Conservation (phyloP, 2,888 invertebrate species). For the Patella pellucida region DNA sequence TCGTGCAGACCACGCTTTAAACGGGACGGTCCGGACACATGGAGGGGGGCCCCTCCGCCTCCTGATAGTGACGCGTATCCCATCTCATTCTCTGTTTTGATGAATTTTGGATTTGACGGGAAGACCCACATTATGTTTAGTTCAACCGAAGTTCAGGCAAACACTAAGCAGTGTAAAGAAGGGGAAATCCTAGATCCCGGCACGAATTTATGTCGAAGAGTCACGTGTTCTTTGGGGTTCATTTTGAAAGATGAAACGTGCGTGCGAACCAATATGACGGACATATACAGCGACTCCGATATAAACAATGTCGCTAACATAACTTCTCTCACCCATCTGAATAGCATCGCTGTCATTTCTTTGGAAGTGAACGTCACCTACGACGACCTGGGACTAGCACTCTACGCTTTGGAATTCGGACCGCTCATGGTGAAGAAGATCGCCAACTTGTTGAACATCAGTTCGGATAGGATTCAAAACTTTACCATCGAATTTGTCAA, state of each 20-base stretch:
- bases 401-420: constrained; percentile 22
- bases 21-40: not conserved
- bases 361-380: constrained; percentile 44
- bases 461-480: constrained; percentile 43
- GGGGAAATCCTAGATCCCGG: constrained; percentile 47
- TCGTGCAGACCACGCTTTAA: not conserved
- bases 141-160: constrained; percentile 29
- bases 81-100: constrained; percentile 55
- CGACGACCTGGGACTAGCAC: constrained; percentile 25
- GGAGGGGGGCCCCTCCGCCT: not conserved
- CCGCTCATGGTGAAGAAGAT: constrained; percentile 29
- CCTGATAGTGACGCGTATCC: constrained; percentile 31
- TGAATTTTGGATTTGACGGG: constrained; percentile 65
- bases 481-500: constrained; percentile 22
- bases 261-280: constrained; percentile 4
- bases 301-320: not conserved
- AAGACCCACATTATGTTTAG: constrained; percentile 60
- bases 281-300: not conserved
- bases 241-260: constrained; percentile 7
- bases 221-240: constrained; percentile 15
- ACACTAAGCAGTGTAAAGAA: constrained; percentile 31
- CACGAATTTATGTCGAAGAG: constrained; percentile 24
- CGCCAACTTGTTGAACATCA: constrained; percentile 43
- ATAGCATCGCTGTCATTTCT: constrained; percentile 37
- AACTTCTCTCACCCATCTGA: constrained; percentile 18